Evolutionary conservation across 2,888 invertebrate species (phyloP), one percentile per base, ranked within the genome.

Genomic region (Exephanes ischioxanthus): DNA sequence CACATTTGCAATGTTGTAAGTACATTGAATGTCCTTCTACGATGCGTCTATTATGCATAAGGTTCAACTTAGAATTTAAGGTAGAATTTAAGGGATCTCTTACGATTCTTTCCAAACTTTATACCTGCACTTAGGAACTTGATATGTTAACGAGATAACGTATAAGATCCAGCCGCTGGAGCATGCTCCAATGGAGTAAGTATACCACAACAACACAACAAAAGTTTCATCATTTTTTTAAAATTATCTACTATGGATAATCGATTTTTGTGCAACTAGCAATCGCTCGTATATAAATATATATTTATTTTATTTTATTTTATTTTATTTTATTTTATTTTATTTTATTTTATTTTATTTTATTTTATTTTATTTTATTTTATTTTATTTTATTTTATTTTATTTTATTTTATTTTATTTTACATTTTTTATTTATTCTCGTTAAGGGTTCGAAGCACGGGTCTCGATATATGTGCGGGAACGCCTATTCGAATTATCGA

Each of bases 1-100:
- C 90, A 90, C 91, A 92, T 91, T 91, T 90, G 90, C 92, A 92
- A 93, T 93, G 93, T 92, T 93, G 93, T 93, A 91, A 93, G 93
- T 93, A 93, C 93, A 91, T 92, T 92, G 91, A 90, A 89, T 92
- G 91, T 91, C 92, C 93, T 90, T 90, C 80, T 82, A 87, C 87
- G 83, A 84, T 84, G 73, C 82, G 86, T 85, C 75, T 77, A 63
- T 84, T 80, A 80, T 75, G 70, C 68, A 78, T 81, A 72, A 76
- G 80, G 68, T 85, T 79, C 70, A 73, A 73, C 75, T 71, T 87
- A 81, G 87, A 79, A 70, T 83, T 72, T 19, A 84, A 86, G 85
- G 80, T 86, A 58, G 81, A 14, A 84, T 84, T 87, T 80, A 88
- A 87, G 88, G 83, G 67, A 88, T 67, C 79, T 85, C 78, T 86